These are phyloP conservation scores for Pluvianellus socialis DNA, from an alignment of 2,113 vertebrate species.

Conservation along the genomic window DNA sequence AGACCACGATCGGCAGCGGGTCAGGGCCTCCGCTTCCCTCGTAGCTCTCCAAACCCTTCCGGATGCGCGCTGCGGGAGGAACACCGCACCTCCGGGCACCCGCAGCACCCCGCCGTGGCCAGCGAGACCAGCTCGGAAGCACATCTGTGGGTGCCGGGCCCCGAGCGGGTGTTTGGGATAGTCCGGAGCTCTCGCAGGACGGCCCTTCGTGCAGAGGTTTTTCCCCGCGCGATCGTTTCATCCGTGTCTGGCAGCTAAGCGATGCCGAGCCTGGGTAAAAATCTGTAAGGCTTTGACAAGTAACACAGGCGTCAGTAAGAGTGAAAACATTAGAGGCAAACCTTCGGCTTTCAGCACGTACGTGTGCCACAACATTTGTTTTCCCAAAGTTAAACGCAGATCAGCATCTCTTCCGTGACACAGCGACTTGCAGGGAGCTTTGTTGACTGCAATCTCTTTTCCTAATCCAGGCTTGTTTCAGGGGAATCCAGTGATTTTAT, in stretches of 20 bases:
- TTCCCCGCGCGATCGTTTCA: background rate
- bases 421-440: background rate
- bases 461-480: background rate
- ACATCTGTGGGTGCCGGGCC: background rate
- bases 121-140: accelerated
- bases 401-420: background rate
- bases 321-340: background rate
- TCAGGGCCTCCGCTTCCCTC: background rate
- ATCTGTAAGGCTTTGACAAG: background rate
- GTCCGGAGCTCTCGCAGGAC: background rate
- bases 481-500: background rate
- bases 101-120: background rate
- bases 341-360: background rate
- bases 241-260: background rate
- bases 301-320: background rate
- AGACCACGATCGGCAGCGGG: background rate
- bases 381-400: background rate
- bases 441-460: background rate
- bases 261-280: background rate
- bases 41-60: background rate
- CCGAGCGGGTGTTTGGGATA: accelerated
- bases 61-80: accelerated
- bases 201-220: background rate
- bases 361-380: background rate
- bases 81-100: background rate